A percentile compares a stretch with the other conserved stretches of the same genome.
Evolutionary conservation across 2,113 vertebrate species (phyloP).

Genomic region (Rhizomys pruinosus): DNA sequence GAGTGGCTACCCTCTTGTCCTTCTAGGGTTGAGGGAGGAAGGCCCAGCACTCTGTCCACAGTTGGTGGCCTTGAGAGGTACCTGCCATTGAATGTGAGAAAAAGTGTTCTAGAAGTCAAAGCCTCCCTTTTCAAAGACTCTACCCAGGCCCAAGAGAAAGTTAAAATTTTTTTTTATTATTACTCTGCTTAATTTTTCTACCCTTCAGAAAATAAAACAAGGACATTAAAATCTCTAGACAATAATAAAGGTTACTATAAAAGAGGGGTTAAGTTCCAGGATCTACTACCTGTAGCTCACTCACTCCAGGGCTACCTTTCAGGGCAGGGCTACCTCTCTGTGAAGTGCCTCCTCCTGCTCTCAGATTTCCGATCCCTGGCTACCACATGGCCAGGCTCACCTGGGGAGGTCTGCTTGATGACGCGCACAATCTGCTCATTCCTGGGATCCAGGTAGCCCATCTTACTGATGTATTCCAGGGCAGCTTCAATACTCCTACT

Average conservation of each 20-base stretch:
- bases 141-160: neutral
- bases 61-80: neutral
- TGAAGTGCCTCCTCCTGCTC: neutral
- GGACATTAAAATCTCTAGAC: neutral
- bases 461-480: constrained; percentile 98
- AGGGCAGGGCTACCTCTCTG: neutral
- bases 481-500: constrained; percentile 98
- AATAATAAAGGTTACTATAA: neutral
- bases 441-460: constrained; percentile 97
- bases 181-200: neutral
- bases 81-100: neutral
- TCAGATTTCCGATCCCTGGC: too few relatives aligned
- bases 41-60: neutral
- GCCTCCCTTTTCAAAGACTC: constrained; percentile 10
- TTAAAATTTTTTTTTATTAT: neutral
- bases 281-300: too few relatives aligned
- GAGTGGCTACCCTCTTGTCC: neutral
- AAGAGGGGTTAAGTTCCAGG: too few relatives aligned
- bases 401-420: constrained; percentile 98
- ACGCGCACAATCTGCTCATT: constrained; percentile 98
- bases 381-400: constrained; percentile 80
- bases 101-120: neutral
- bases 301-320: neutral
- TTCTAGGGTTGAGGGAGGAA: neutral
- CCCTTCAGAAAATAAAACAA: neutral